phyloP scores from a whole-genome alignment of 2,888 invertebrate species.

The Hetaerina titia region DNA sequence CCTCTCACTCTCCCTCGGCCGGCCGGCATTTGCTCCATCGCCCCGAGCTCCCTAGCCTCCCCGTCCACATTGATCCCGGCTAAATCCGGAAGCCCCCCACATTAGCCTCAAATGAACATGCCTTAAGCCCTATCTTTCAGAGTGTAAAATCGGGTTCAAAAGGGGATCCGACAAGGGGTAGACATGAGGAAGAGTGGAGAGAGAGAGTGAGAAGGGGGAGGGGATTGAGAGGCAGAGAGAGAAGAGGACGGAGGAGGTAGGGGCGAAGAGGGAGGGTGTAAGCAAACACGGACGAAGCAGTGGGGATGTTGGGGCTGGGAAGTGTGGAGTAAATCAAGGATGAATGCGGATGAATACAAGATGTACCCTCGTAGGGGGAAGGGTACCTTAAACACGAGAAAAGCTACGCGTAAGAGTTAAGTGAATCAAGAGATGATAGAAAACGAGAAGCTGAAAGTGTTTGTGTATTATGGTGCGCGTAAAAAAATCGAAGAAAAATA shows the following conservation, averaged over 20 bases:
- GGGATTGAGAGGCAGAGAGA: neutral
- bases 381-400: constrained; percentile 39
- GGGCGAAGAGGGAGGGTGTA: constrained; percentile 10
- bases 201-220: neutral
- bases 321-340: constrained; percentile 63
- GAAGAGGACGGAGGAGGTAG: neutral
- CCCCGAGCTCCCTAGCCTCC: neutral
- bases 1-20: neutral
- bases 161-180: constrained; percentile 68
- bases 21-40: neutral
- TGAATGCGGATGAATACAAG: constrained; percentile 65
- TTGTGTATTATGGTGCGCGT: neutral
- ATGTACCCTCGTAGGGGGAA: constrained; percentile 46
- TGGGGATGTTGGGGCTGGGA: neutral
- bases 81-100: constrained; percentile 69
- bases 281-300: constrained; percentile 56
- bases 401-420: constrained; percentile 57
- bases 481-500: constrained; percentile 22
- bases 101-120: constrained; percentile 70
- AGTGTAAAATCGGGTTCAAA: constrained; percentile 69
- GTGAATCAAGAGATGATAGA: constrained; percentile 64
- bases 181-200: constrained; percentile 52
- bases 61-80: constrained; percentile 50
- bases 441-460: constrained; percentile 42
- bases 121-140: constrained; percentile 69